phyloP scores from a whole-genome alignment of 2,888 invertebrate species.

The Brenthis daphne region DNA sequence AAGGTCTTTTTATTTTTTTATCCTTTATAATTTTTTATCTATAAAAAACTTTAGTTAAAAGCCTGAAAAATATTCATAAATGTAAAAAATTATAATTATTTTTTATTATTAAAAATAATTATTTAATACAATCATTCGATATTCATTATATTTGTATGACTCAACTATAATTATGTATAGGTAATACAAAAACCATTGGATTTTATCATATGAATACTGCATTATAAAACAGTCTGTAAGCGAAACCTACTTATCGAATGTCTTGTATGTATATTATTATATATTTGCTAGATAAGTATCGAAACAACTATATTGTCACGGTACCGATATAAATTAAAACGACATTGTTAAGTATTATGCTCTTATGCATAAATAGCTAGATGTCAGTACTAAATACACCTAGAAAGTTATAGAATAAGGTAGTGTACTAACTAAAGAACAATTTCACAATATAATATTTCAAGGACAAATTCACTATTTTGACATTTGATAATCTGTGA shows the following conservation, averaged over 20 bases:
- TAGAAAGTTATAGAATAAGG: conserved; percentile 1
- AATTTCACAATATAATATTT: background rate
- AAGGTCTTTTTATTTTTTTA: background rate
- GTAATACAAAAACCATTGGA: too few relatives aligned
- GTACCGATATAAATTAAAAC: conserved; percentile 18
- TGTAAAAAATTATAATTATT: too few relatives aligned
- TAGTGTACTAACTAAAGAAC: background rate
- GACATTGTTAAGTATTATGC: conserved; percentile 1
- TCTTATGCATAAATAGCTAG: conserved; percentile 6
- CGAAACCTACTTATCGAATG: background rate
- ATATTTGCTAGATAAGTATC: conserved; percentile 23
- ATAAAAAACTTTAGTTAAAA: too few relatives aligned
- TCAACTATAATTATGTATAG: too few relatives aligned
- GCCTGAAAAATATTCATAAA: too few relatives aligned
- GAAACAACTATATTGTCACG: conserved; percentile 14
- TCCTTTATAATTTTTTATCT: too few relatives aligned
- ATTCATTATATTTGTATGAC: too few relatives aligned
- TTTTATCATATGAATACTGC: too few relatives aligned
- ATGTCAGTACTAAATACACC: conserved; percentile 11
- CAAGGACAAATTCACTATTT: too few relatives aligned
- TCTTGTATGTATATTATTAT: conserved; percentile 1
- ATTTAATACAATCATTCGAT: too few relatives aligned
- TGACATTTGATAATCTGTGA: too few relatives aligned
- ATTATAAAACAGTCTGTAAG: background rate
- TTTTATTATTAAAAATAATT: too few relatives aligned